Evolutionary conservation across 2,113 vertebrate species (phyloP).

Genomic region (Brachyhypopomus occidentalis): DNA sequence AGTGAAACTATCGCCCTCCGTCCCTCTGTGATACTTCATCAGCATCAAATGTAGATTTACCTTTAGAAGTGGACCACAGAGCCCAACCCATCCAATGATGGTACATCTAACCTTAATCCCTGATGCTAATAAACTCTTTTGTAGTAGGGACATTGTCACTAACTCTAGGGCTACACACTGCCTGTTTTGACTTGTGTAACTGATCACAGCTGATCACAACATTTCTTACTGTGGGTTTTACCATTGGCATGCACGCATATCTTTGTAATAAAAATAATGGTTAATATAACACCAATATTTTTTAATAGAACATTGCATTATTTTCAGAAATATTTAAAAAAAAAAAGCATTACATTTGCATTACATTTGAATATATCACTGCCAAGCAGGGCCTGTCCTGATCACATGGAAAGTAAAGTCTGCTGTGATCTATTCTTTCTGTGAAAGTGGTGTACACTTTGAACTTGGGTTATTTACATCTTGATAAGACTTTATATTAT

Average conservation of each 20-base stretch:
- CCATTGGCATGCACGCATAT: background rate
- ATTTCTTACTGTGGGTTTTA: background rate
- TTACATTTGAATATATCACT: background rate
- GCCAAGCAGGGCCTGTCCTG: background rate
- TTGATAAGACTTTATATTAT: background rate
- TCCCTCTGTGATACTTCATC: background rate
- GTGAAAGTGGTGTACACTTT: background rate
- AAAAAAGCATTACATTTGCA: background rate
- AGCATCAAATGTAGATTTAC: no score
- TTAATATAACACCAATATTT: no score
- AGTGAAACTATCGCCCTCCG: background rate
- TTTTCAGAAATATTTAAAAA: background rate
- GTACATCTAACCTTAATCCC: no score
- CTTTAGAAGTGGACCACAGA: no score
- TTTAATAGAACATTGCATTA: background rate
- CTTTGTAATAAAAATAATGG: no score
- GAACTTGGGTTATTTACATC: background rate
- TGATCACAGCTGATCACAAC: no score
- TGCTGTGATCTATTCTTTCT: background rate
- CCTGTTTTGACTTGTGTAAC: no score
- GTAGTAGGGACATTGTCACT: no score
- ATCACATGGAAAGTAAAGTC: background rate
- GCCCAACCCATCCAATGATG: no score
- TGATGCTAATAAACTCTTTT: no score
- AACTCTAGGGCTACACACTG: no score